Evolutionary conservation across 2,888 invertebrate species (phyloP), one percentile per base, ranked within the genome.

Genomic region (Heteromyza rotundicornis): DNA sequence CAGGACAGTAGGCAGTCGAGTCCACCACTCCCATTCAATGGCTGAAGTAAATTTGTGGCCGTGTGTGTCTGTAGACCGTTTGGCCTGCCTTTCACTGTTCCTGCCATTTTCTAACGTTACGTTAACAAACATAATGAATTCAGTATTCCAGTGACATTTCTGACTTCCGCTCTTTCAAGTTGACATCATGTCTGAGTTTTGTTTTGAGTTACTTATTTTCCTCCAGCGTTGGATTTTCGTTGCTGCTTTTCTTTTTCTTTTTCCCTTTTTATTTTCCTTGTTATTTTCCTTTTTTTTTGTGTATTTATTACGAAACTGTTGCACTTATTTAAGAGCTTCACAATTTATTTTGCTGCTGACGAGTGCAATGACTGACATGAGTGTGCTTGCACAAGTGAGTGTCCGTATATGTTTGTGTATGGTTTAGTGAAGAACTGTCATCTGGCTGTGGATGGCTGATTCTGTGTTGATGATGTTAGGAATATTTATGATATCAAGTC

Each of bases 111-210:
- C 32, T 32, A 32, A 32, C 32, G n/a, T n/a, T n/a, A n/a, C n/a
- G n/a, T n/a, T 27, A 27, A 40, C 40, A 40, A 47, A 47, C 47
- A 47, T 47, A 47, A 47, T 47, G 47, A 47, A 47, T 47, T 47
- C 47, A 47, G 40, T 40, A 17, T 47, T 47, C 20, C 2, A 47
- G 7, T 72, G 74, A 74, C 75, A 73, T 73, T 74, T 72, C 62
- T 51, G 70, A 70, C 76, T 73, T 73, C 73, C 73, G 73, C 70
- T 72, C 74, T 73, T 74, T 72, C 35, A 12, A 32, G 24, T 52
- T 24, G 27, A 5, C 52, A 16, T 52, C 24, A 17, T 32, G 53
- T 32, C 24, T n/a, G n/a, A n/a, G 51, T 23, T 1, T 23, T 19
- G 47, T 1, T 14, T 22, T 19, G 16, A 50, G 14, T 2, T 22